Evolutionary conservation across 1,140 invertebrate genomes (phyloP).

Genomic region (Sycobia sp.): DNA sequence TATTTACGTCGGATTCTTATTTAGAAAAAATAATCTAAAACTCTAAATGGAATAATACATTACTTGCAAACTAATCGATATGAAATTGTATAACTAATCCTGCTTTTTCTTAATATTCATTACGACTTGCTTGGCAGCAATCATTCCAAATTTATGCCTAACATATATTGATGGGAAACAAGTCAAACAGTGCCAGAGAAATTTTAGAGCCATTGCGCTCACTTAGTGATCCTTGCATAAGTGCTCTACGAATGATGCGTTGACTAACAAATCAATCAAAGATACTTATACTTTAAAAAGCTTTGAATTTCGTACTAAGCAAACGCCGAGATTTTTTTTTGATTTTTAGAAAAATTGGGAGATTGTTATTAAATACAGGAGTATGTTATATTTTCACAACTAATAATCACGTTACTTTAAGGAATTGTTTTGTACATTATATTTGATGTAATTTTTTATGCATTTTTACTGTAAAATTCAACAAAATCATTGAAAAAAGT

Average conservation of each 20-base stretch:
- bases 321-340: neutral
- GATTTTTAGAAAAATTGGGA: slow-evolving; percentile 9
- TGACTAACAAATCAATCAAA: slow-evolving; percentile 13
- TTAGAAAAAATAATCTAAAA: neutral
- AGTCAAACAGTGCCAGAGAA: slow-evolving; percentile 25
- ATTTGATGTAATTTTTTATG: slow-evolving; percentile 22
- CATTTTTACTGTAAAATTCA: slow-evolving; percentile 19
- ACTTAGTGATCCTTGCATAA: slow-evolving; percentile 1
- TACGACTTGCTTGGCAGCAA: slow-evolving; percentile 25
- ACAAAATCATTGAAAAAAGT: slow-evolving; percentile 5
- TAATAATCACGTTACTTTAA: slow-evolving; percentile 22
- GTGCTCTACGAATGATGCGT: slow-evolving; percentile 17
- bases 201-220: slow-evolving; percentile 11
- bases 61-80: slow-evolving; percentile 22
- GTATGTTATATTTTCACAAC: slow-evolving; percentile 22
- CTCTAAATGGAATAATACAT: slow-evolving; percentile 19
- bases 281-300: slow-evolving; percentile 26
- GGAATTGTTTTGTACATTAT: slow-evolving; percentile 25
- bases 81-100: slow-evolving; percentile 6
- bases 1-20: neutral
- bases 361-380: slow-evolving; percentile 15
- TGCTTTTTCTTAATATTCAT: slow-evolving; percentile 16
- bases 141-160: slow-evolving; percentile 29
- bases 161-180: slow-evolving; percentile 6
- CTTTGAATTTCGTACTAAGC: slow-evolving; percentile 11